A percentile compares a stretch with the other conserved stretches of the same genome.
Evolutionary conservation across 2,888 invertebrate species (phyloP).

Genomic region (Corbicula japonica): DNA sequence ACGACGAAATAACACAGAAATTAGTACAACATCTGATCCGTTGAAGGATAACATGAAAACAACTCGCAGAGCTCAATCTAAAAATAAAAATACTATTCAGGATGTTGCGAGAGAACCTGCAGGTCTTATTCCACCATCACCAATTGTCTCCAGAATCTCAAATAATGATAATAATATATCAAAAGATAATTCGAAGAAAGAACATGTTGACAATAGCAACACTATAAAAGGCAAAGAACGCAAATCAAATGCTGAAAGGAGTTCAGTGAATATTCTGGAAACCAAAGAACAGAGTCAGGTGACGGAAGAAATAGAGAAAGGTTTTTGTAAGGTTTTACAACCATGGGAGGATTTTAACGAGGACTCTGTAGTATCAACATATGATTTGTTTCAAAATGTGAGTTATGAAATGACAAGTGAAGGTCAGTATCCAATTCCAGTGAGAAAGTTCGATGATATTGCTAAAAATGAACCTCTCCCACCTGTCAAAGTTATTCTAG

Average conservation of each 20-base stretch:
- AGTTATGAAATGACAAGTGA: slow-evolving; percentile 33
- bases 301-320: slow-evolving; percentile 12
- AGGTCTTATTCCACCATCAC: no score
- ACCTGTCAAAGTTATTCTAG: slow-evolving; percentile 88
- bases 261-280: not conserved
- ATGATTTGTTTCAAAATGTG: slow-evolving; percentile 37
- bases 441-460: slow-evolving; percentile 38
- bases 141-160: no score
- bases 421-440: slow-evolving; percentile 54
- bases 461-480: slow-evolving; percentile 11
- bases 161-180: no score
- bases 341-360: slow-evolving; percentile 42
- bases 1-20: no score
- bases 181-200: no score
- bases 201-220: not conserved
- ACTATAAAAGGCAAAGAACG: not conserved
- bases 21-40: no score
- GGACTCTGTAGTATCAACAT: slow-evolving; percentile 38
- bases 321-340: slow-evolving; percentile 33
- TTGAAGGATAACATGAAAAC: no score
- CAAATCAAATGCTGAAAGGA: not conserved
- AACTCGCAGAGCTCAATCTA: no score
- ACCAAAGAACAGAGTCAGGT: not conserved
- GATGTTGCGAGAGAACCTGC: no score
- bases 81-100: no score